Conservation (phyloP, 2,888 invertebrate genomes). For the Esperia sulphurella region DNA sequence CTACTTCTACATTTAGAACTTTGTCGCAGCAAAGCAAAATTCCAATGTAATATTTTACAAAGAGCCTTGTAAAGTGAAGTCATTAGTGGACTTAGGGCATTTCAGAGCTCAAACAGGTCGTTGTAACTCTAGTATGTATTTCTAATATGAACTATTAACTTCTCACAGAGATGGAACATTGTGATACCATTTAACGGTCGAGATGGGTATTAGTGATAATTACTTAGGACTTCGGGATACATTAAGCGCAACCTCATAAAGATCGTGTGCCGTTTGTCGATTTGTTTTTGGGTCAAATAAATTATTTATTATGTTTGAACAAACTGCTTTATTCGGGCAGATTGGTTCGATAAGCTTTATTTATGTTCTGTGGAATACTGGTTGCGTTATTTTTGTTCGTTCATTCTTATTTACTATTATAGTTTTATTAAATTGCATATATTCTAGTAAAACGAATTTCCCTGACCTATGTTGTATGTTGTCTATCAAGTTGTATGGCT, state of each 20-base stretch:
- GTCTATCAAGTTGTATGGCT: no score
- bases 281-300: constrained; percentile 40
- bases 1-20: constrained; percentile 22
- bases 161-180: constrained; percentile 33
- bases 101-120: constrained; percentile 6
- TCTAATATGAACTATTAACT: constrained; percentile 50
- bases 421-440: not conserved
- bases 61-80: not conserved
- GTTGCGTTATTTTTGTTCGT: no score
- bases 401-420: not conserved
- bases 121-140: constrained; percentile 24
- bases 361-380: not conserved
- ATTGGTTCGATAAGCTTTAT: constrained; percentile 11
- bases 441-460: no score
- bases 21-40: constrained; percentile 19
- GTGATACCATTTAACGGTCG: constrained; percentile 43
- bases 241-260: constrained; percentile 24
- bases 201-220: constrained; percentile 52
- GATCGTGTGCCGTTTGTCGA: constrained; percentile 10
- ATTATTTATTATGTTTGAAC: constrained; percentile 34
- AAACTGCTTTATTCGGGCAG: constrained; percentile 22
- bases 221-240: constrained; percentile 30
- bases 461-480: no score
- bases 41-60: constrained; percentile 15
- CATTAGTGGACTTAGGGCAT: constrained; percentile 3